Evolutionary conservation across 2,113 vertebrate genomes (phyloP).

Genomic region (Phaethon lepturus): DNA sequence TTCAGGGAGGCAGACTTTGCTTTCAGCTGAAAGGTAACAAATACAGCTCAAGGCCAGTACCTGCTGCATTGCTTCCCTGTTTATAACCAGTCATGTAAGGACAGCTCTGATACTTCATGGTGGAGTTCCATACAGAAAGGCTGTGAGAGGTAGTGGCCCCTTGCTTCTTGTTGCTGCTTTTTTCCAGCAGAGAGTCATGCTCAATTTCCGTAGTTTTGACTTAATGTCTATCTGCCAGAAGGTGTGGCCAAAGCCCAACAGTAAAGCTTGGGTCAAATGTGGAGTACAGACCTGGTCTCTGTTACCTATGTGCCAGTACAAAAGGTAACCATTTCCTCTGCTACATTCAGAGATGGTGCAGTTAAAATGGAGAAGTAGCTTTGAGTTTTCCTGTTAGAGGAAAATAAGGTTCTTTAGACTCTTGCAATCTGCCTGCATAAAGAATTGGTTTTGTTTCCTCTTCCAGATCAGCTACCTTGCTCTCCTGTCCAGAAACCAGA

Average conservation of each 20-base stretch:
- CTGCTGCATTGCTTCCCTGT: not conserved
- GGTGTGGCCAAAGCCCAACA: not conserved
- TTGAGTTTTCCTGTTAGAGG: not conserved
- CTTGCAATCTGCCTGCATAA: not conserved
- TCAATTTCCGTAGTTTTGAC: not conserved
- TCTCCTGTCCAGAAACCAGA: not conserved
- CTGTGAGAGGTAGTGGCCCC: not conserved
- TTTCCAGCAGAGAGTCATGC: rapidly evolving
- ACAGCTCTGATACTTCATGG: rapidly evolving
- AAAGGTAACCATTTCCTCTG: not conserved
- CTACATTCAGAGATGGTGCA: not conserved
- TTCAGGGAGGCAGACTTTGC: not conserved
- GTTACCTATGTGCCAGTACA: no score
- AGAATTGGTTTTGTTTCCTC: not conserved
- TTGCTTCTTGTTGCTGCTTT: not conserved
- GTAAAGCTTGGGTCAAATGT: not conserved
- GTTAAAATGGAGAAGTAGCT: not conserved
- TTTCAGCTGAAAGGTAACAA: not conserved
- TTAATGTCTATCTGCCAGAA: no score
- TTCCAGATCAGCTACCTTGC: not conserved
- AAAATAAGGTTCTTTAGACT: not conserved
- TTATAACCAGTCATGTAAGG: not conserved
- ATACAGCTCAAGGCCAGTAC: not conserved
- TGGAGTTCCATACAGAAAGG: not conserved
- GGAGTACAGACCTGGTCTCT: not conserved